These are phyloP conservation scores for Perca flavescens DNA, from an alignment of 2,113 vertebrate species.

Conservation along the genomic window DNA sequence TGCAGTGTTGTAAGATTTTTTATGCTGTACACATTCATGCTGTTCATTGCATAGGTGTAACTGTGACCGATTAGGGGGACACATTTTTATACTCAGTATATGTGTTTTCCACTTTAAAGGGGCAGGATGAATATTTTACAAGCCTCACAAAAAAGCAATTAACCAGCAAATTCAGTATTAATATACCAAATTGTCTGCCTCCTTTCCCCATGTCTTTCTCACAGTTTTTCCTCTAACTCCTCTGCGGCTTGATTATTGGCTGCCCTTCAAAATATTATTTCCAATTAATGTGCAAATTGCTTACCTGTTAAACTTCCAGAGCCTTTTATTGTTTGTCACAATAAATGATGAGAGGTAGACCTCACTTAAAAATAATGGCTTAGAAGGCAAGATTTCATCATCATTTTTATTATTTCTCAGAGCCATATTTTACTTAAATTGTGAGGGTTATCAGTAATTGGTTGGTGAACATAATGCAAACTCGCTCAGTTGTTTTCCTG, in stretches of 20 bases:
- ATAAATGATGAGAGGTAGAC: constrained; percentile 22
- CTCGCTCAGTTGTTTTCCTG: constrained; percentile 34
- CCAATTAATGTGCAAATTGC: constrained; percentile 38
- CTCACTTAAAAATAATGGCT: constrained; percentile 26
- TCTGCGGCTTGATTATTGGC: constrained; percentile 21
- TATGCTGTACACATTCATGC: constrained; percentile 61
- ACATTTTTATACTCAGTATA: constrained; percentile 9
- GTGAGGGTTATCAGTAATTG: constrained; percentile 43
- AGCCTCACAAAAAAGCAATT: constrained; percentile 6
- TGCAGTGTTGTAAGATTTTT: constrained; percentile 54
- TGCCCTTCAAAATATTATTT: constrained; percentile 26
- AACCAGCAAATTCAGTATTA: constrained; percentile 23
- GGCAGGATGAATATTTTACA: constrained; percentile 25
- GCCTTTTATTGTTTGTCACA: constrained; percentile 34
- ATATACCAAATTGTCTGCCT: constrained; percentile 5
- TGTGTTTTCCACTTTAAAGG: constrained; percentile 27
- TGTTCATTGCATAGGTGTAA: constrained; percentile 50
- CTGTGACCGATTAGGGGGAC: constrained; percentile 61
- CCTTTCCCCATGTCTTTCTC: constrained; percentile 13
- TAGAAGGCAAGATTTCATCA: constrained; percentile 32
- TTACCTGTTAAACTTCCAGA: constrained; percentile 21
- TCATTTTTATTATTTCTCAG: constrained; percentile 39
- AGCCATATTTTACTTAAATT: constrained; percentile 25
- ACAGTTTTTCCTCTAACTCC: constrained; percentile 9
- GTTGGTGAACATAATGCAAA: constrained; percentile 52